Evolutionary conservation across 2,888 invertebrate species (phyloP), one percentile per base, ranked within the genome.

Genomic region (Odontocolon sp.): DNA sequence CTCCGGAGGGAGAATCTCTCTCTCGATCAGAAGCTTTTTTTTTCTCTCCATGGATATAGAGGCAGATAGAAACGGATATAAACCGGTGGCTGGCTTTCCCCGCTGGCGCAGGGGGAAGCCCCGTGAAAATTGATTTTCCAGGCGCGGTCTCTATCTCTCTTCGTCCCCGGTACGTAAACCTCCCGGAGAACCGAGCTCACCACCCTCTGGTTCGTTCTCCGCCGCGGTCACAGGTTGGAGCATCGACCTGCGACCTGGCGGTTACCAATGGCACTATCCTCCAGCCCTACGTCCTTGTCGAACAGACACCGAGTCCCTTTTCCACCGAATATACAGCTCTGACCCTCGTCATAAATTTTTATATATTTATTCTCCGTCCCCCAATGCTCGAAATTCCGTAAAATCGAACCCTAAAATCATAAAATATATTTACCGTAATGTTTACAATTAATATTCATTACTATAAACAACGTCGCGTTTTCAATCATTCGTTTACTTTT

Each of bases 51-150:
- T 40, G 52, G 69, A 14, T 68, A 59, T 16, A 14, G 54, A 16
- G 47, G 61, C 52, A 57, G n/a, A n/a, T n/a, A n/a, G 47, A 50
- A 52, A 54, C 47, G 57, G 59, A 77, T 74, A 33, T 36, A 57
- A 73, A 16, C 64, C 14, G 71, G 61, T 67, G 73, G 36, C 63
- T 52, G 63, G 33, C 28, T 33, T 59, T 45, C 18, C 56, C 23
- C 64, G 38, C 71, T 16, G 61, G 40, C 47, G 50, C 67, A 47
- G 77, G 78, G n/a, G 77, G 66, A 80, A 77, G 78, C 74, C 66
- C 77, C 77, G 78, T 79, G 81, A 80, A 80, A 81, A 81, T 81
- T 80, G 81, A 81, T 81, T 81, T 81, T 81, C 81, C 81, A 78
- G 81, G 80, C 80, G 81, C 78, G 68, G 59, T 74, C 78, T 76